Base-by-base conservation (phyloP, 2,888 invertebrate genomes). In the Tetragnatha montana region DNA sequence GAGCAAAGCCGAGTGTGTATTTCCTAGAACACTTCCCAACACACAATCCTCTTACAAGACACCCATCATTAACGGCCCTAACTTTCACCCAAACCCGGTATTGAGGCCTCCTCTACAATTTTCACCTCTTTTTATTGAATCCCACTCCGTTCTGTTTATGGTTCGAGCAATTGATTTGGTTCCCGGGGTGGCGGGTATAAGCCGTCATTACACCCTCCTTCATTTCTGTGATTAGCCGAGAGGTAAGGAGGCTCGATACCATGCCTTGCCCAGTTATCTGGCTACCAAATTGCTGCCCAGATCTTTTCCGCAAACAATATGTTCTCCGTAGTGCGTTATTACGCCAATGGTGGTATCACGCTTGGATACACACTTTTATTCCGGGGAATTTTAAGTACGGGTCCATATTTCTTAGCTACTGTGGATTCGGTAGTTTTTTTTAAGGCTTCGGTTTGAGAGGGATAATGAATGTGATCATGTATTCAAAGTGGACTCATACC, bases 261-360 rank as follows among this genome's bases (percentile, higher is more conserved):
- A 49, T n/a, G 47, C 47, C 17, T 60, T 68, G 60, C 12, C 51
- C 76, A 50, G 60, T 78, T 60, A 78, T 78, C 60, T 22, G 50
- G n/a, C 22, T 14, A 12, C 50, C 21, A 60, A 78, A 78, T 78
- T 78, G 60, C 21, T 78, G 17, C 17, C 51, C 60, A 22, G 22
- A 60, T 35, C 35, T 78, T 81, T 73, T 81, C 71, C n/a, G 81
- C 22, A 81, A 81, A 81, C 73, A 81, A 73, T 81, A 81, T 78
- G 10, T 75, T 75, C 35, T n/a, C 47, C n/a, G 75, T 47, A 75
- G n/a, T 75, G 49, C 75, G 49, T 81, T 70, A 81, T 81, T 81
- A 81, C 81, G 14, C 81, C 73, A 73, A 51, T 60, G 17, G 35
- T 47, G 10, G 19, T n/a, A 71, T 10, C 71, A 21, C 71, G 19